phyloP scores from a whole-genome alignment of 2,113 vertebrate species.

The Riparia riparia region DNA sequence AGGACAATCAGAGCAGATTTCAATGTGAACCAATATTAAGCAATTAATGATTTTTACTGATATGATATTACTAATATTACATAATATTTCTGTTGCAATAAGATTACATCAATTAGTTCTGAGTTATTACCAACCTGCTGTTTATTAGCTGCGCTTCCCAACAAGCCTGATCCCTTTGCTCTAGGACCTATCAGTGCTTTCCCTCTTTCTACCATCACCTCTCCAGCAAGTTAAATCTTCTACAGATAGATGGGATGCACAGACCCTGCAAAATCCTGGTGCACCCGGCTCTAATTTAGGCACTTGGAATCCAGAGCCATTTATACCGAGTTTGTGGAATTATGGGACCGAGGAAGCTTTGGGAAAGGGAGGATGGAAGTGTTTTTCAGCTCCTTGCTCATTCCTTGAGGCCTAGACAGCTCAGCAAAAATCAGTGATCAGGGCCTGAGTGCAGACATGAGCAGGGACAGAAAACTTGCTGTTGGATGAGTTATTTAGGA shows the following conservation, averaged over 20 bases:
- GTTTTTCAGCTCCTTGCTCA: not conserved
- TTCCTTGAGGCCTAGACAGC: not conserved
- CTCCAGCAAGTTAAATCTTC: not conserved
- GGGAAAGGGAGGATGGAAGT: not conserved
- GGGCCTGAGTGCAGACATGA: not conserved
- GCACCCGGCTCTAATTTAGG: not conserved
- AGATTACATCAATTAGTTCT: not conserved
- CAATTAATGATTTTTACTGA: not conserved
- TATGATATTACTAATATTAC: not conserved
- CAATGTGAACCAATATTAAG: not conserved
- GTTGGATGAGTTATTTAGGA: not conserved
- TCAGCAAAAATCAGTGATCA: not conserved
- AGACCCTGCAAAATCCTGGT: not conserved
- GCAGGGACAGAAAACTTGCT: not conserved
- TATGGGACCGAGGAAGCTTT: not conserved
- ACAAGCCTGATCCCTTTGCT: not conserved
- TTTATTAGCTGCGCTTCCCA: not conserved
- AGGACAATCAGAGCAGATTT: not conserved
- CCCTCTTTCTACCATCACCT: not conserved
- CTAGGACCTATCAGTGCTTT: not conserved
- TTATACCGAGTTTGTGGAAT: not conserved
- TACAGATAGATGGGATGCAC: rapidly evolving
- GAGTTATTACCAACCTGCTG: not conserved
- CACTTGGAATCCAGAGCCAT: not conserved
- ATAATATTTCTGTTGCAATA: not conserved